phyloP scores from a whole-genome alignment of 2,888 invertebrate genomes.

The Pristionchus exspectatus region DNA sequence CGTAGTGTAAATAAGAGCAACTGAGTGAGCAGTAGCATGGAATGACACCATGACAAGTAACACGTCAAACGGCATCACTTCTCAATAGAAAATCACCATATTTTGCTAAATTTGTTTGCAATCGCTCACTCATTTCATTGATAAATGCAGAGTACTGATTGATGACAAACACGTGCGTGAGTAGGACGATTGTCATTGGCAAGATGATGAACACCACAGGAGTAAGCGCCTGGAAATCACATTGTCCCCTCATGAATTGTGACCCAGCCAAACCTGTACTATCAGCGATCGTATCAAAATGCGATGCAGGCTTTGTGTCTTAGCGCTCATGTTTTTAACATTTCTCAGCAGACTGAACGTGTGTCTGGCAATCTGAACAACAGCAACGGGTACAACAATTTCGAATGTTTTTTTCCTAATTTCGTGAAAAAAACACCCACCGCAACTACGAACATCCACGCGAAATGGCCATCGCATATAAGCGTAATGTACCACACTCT shows the following conservation, averaged over 20 bases:
- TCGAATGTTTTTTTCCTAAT: background rate
- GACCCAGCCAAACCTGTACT: background rate
- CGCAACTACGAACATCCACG: background rate
- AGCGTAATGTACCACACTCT: background rate
- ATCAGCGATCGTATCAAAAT: background rate
- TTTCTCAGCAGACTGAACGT: background rate
- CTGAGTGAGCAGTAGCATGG: background rate
- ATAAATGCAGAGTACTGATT: background rate
- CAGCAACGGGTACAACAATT: too few species aligned
- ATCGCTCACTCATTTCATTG: background rate
- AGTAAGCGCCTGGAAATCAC: background rate
- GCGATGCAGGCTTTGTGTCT: background rate
- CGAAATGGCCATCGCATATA: background rate
- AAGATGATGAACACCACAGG: background rate
- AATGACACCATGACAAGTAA: background rate
- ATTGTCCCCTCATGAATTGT: too few species aligned
- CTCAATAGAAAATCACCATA: too few species aligned
- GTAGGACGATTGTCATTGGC: background rate
- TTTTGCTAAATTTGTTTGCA: background rate
- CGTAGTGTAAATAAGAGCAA: background rate
- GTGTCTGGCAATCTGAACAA: background rate
- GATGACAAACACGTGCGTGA: background rate
- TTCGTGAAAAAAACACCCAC: background rate
- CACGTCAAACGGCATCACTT: background rate
- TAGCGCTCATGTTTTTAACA: background rate